These are phyloP conservation scores for Galeopterus variegatus DNA, from an alignment of 2,113 vertebrate genomes.

Conservation along the genomic window DNA sequence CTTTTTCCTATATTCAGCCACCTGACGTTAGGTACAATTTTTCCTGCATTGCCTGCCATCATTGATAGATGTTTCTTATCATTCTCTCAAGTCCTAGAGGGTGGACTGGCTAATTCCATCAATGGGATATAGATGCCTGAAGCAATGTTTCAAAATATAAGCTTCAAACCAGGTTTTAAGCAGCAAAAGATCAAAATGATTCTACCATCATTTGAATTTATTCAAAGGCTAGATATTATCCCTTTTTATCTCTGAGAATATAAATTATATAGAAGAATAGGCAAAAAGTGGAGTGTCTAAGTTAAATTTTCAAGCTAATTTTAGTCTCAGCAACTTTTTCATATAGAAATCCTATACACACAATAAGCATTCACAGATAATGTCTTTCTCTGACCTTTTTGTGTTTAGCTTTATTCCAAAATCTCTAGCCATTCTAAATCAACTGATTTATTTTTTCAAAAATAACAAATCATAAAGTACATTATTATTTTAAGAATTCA, in stretches of 20 bases:
- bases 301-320: not conserved
- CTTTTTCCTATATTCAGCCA: conserved; percentile 59
- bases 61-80: conserved; percentile 74
- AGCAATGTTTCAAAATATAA: conserved; percentile 67
- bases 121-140: conserved; percentile 28
- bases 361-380: not conserved
- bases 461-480: not conserved
- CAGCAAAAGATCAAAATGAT: conserved; percentile 54
- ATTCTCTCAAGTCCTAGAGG: conserved; percentile 65
- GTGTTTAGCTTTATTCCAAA: not conserved
- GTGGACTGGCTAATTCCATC: conserved; percentile 74
- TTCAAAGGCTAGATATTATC: not conserved
- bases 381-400: not conserved
- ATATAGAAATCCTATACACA: not conserved
- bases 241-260: not conserved
- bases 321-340: not conserved
- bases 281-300: not conserved
- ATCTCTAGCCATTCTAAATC: not conserved
- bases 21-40: conserved; percentile 65
- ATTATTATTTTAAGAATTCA: not conserved
- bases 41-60: conserved; percentile 76
- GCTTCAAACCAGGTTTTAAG: conserved; percentile 52
- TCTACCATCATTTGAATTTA: conserved; percentile 14
- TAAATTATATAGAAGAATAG: not conserved
- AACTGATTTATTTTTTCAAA: not conserved